Base-by-base conservation (phyloP, 2,113 vertebrate species). In the Dolichotis patagonum region DNA sequence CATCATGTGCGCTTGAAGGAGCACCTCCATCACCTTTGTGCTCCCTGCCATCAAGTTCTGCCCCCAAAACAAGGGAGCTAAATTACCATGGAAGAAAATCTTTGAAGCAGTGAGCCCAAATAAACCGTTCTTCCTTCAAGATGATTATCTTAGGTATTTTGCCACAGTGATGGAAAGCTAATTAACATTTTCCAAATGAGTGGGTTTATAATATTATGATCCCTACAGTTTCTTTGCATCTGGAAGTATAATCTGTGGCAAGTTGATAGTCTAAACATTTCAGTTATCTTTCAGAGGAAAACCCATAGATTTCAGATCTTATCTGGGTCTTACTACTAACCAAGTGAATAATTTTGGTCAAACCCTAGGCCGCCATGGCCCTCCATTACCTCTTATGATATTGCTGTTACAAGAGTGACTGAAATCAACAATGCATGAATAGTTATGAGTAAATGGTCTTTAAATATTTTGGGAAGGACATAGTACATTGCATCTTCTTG, bases 261-360 rank as follows among this genome's bases (percentile, higher is more conserved):
- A 89, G 19, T 69, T 85, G 52, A 10, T 69, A 28, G 3, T 85
- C 97, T 7, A 62, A n/a, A 6, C 14, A 17, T 63, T 38, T 96
- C 69, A 88, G 69, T 85, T 67, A 56, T 32, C 30, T 92, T 95
- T 16, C 30, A 41, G 32, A n/a, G 11, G 38, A 43, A 92, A 85
- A 3, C 10, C 7, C 90, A 75, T 65, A 38, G 75, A 89, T 78
- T 35, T 95, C 1, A 0, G 84, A 91, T 97, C 92, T 63, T 35
- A 78, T 88, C 90, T 95, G 94, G n/a, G 32, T 73, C 56, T n/a
- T 94, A 38, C 90, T 90, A 26, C 43, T 94, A 52, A 65, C 5
- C 93, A 96, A 16, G 13, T 89, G 17, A 88, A 69, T 46, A 92
- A 94, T 86, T 63, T 81, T 94, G 63, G 95, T 82, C 82, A 86